A percentile compares a stretch with the other conserved stretches of the same genome.
phyloP scores from a whole-genome alignment of 2,888 invertebrate species.

The Chaetogeoica ovagalla region DNA sequence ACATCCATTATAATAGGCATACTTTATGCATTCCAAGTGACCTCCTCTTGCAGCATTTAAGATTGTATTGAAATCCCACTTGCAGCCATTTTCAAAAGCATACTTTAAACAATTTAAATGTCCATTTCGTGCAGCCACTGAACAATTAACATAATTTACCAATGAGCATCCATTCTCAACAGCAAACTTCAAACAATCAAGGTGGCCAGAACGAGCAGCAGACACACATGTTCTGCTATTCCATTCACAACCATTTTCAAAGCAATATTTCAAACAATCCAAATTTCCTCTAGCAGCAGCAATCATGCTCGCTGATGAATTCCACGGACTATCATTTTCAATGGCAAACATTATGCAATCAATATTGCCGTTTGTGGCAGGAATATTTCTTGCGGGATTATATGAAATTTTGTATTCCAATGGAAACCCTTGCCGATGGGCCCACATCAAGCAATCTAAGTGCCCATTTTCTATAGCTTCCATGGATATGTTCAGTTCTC shows the following conservation, averaged over 20 bases:
- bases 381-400: background rate
- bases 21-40: background rate
- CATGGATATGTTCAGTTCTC: background rate
- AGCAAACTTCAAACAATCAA: background rate
- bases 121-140: background rate
- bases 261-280: background rate
- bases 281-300: background rate
- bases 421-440: background rate
- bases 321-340: background rate
- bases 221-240: background rate
- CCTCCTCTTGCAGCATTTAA: background rate
- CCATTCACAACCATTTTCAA: background rate
- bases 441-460: background rate
- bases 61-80: background rate
- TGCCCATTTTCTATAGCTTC: background rate
- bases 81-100: background rate
- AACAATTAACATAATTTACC: background rate
- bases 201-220: background rate
- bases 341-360: background rate
- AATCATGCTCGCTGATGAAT: background rate
- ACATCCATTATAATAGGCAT: background rate
- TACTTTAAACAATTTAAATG: conserved; percentile 1
- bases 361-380: background rate
- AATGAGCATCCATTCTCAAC: background rate
- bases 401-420: background rate